Evolutionary conservation across 2,888 invertebrate genomes (phyloP), one percentile per base, ranked within the genome.

Genomic region (Nomada fabriciana): DNA sequence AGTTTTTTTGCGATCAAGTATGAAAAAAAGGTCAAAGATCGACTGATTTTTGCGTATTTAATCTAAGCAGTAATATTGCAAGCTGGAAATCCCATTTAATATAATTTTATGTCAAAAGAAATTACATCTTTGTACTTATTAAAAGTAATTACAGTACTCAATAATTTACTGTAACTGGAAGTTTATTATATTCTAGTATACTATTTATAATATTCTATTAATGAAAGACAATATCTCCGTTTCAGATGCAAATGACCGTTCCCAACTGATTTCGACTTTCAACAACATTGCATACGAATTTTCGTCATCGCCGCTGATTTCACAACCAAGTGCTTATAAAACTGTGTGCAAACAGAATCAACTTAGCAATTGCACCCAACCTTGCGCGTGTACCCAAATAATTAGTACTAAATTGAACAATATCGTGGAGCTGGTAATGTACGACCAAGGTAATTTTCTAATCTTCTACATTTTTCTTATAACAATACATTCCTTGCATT

Each of bases 361-460:
- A 52, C 47, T 1, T 3, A 81, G 55, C 11, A 59, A 15, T 92
- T 94, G 94, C 80, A 83, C 80, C 0, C 87, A 90, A 15, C 94
- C 91, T 79, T 94, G 94, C 85, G 90, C 91, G 55, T 95, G 94
- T 83, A 85, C 93, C 0, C 92, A 94, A 76, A 80, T 92, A 7
- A 86, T 94, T 23, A 76, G 90, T 36, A 89, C 93, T 1, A 76
- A 78, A 5, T 84, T 91, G 11, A 88, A 90, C 2, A 91, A 92
- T 50, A 82, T 94, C 0, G 94, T 94, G 11, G 94, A 95, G 81
- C 69, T 95, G 2, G 86, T 94, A 1, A 71, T 94, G 13, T 91
- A 94, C 36, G 94, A 95, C 77, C 88, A 90, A 85, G 91, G 94
- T 90, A 85, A 89, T 76, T 15, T 47, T 47, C 15, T 18, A 36